Evolutionary conservation across 35 echinoderm and acorn worm genomes (phyloP), one percentile per base, ranked within the genome.

Genomic region (Chiridota heheva): DNA sequence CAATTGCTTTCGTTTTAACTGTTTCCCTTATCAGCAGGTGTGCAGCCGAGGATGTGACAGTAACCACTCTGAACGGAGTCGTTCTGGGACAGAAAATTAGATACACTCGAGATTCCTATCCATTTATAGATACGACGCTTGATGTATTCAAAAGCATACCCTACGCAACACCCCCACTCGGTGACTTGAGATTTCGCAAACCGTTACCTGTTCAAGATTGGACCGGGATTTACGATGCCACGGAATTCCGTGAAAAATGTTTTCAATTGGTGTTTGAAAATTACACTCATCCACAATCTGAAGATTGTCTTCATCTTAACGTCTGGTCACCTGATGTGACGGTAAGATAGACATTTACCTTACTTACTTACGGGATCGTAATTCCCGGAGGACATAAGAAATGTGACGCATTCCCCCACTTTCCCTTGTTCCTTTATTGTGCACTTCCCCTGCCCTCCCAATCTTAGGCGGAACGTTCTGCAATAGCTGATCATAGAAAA

Each of bases 271-370:
- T 49, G 16, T 2, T 73, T 27, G 60, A 72, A 10, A 72, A 47
- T 40, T 2, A 22, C 15, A 64, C 75, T 0, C 37, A 13, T 1
- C 44, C 44, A 15, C 69, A 82, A 58, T 72, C 76, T 56, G 88
- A 91, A 41, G 88, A 91, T 44, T 91, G 88, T 68, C 81, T 91
- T 1, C 85, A 91, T 49, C 81, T 91, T 0, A 85, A 84, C 35
- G 44, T 91, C 15, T 91, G 73, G 61, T 59, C 63, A 6, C 88
- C 81, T 2, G 70, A 74, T 51, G 70, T 51, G 8, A 74, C 43
- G 70, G 70, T 74, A 30, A 15, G 70, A 51, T n/a, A n/a, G n/a
- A n/a, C n/a, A n/a, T n/a, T n/a, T n/a, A n/a, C n/a, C n/a, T n/a
- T n/a, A n/a, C n/a, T n/a, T n/a, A n/a, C n/a, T n/a, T n/a, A n/a